Evolutionary conservation across 2,888 invertebrate species (phyloP).

Genomic region (Standfussiana lucernea): DNA sequence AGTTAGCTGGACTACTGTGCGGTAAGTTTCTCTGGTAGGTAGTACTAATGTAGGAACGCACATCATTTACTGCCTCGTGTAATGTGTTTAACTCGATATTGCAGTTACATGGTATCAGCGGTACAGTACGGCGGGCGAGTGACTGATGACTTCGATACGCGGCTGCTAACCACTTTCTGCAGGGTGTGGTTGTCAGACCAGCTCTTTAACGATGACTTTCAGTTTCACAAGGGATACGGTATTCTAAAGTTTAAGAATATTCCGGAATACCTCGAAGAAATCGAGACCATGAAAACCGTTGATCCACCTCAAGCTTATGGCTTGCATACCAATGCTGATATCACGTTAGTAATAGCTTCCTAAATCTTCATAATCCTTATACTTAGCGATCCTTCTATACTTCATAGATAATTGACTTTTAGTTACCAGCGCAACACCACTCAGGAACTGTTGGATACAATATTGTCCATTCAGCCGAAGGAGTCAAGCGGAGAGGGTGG

Average conservation of each 20-base stretch:
- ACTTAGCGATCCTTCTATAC: background rate
- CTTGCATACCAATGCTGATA: conserved; percentile 96
- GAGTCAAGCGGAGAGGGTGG: conserved; percentile 94
- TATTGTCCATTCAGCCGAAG: conserved; percentile 96
- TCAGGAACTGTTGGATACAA: conserved; percentile 93
- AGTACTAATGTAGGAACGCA: background rate
- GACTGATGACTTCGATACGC: conserved; percentile 97
- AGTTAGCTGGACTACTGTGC: conserved; percentile 94
- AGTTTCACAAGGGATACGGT: conserved; percentile 95
- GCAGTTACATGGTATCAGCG: conserved; percentile 96
- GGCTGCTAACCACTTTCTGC: conserved; percentile 94
- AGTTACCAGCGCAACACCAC: conserved; percentile 95
- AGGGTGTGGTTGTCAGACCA: conserved; percentile 94
- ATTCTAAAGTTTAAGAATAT: conserved; percentile 93
- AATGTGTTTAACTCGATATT: conserved; percentile 22
- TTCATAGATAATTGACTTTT: conserved; percentile 36
- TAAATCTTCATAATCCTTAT: conserved; percentile 2
- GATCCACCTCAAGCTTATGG: conserved; percentile 97
- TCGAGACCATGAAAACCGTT: conserved; percentile 93
- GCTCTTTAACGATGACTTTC: conserved; percentile 93
- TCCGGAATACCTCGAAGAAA: conserved; percentile 93
- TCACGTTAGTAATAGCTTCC: conserved; percentile 91
- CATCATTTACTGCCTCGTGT: background rate
- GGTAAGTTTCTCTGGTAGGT: conserved; percentile 80
- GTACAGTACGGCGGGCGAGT: conserved; percentile 98